These are phyloP conservation scores for Corvus moneduloides DNA, from an alignment of 2,113 vertebrate genomes.

Conservation along the genomic window DNA sequence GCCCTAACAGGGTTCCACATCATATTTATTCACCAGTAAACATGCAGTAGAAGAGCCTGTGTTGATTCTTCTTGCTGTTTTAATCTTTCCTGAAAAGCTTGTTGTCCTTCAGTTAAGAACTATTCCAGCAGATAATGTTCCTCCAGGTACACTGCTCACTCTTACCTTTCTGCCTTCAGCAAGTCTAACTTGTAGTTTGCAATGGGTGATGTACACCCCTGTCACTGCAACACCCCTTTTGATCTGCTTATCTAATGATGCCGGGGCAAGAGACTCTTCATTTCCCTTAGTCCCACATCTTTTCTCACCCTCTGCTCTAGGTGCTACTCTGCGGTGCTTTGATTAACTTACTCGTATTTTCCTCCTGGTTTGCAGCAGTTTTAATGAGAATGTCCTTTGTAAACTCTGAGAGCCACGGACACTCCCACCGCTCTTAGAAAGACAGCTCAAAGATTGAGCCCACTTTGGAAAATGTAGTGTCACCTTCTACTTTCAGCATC, in stretches of 20 bases:
- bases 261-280: neutral
- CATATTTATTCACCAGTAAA: neutral
- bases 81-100: neutral
- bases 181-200: neutral
- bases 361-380: neutral
- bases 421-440: neutral
- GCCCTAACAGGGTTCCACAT: neutral
- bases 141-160: neutral
- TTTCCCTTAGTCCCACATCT: neutral
- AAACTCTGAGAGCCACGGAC: neutral
- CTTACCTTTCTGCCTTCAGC: neutral
- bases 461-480: neutral
- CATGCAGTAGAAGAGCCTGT: neutral
- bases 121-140: neutral
- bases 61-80: neutral
- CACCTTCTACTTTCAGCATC: constrained; percentile 1
- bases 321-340: neutral
- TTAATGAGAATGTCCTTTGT: neutral
- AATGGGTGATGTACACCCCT: neutral
- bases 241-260: neutral
- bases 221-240: neutral
- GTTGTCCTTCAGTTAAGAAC: neutral
- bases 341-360: neutral
- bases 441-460: neutral
- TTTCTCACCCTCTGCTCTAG: neutral